Conservation (phyloP, 1,140 invertebrate genomes). For the Tetranychus urticae region DNA sequence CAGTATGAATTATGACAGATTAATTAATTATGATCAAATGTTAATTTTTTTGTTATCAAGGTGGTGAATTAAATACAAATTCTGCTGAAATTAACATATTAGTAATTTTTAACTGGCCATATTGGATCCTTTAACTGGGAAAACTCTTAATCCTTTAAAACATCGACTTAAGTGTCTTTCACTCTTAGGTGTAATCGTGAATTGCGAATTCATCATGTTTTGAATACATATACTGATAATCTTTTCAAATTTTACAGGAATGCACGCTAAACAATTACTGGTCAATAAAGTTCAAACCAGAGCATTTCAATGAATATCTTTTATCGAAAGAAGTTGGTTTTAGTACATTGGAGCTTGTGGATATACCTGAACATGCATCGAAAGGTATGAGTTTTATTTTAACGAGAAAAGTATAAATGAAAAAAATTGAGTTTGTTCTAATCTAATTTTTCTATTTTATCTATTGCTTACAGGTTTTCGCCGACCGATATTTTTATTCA, state of each 20-base stretch:
- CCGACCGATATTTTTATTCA: conserved; percentile 8
- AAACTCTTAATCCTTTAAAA: not conserved
- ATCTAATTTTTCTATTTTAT: not conserved
- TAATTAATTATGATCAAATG: too few relatives aligned
- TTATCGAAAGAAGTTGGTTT: conserved; percentile 61
- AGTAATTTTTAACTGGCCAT: too few relatives aligned
- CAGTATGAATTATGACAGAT: too few relatives aligned
- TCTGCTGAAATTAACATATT: too few relatives aligned
- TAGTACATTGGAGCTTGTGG: conserved; percentile 55
- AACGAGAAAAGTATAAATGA: not conserved
- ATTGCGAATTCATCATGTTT: too few relatives aligned
- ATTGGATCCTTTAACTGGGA: too few relatives aligned
- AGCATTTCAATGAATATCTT: conserved; percentile 69
- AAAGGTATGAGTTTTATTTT: conserved; percentile 30
- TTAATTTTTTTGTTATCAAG: too few relatives aligned
- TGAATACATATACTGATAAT: too few relatives aligned
- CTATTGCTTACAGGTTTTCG: conserved; percentile 5
- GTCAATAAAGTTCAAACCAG: conserved; percentile 58
- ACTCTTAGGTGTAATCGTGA: too few relatives aligned
- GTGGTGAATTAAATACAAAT: too few relatives aligned
- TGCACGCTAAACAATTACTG: conserved; percentile 40
- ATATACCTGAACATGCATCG: conserved; percentile 51
- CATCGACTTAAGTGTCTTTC: too few relatives aligned
- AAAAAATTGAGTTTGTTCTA: not conserved
- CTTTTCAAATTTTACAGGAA: conserved; percentile 25